Base-by-base conservation (phyloP, 2,113 vertebrate genomes). In the Uria lomvia region DNA sequence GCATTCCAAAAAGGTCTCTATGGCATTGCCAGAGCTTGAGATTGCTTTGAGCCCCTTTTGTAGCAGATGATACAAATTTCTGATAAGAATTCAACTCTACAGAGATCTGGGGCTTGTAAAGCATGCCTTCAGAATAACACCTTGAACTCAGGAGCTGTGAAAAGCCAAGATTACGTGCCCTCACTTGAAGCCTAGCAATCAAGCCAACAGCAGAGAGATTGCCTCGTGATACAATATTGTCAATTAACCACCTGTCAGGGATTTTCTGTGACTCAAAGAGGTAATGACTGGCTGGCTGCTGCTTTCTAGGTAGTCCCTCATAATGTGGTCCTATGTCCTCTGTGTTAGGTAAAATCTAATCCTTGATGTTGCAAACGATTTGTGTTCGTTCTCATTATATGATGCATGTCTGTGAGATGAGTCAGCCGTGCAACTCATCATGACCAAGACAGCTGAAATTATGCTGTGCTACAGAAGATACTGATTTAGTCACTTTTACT, bases 201-300 rank as follows among this genome's bases (percentile, higher is more conserved):
- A 93, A 75, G 43, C n/a, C 5, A 7, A n/a, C 75, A 84, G 67
- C 0, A 0, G 32, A 65, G 86, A 80, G 65, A 26, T 87, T 47
- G 49, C 40, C 62, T 78, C 1, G 2, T 72, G 70, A 47, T 94
- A 60, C 10, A 11, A 15, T 76, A 22, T 58, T 92, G 85, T 92
- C 91, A 96, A 92, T 96, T 97, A 96, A 63, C 73, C 94, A 96
- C 76, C 94, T 94, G 92, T 76, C 65, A 78, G 95, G 73, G 94
- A 72, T 88, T 94, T 97, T 89, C 83, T 89, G 56, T 85, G 72
- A 42, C 56, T 95, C 86, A 68, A 6, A 92, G 88, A 87, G 23
- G 50, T 74, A 72, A 56, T 19, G 52, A 20, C 71, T 91, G 56
- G 34, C 83, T 92, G 62, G 22, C 83, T 94, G 53, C 56, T 91